phyloP scores from a whole-genome alignment of 2,888 invertebrate genomes.

The Eupithecia tripunctaria region DNA sequence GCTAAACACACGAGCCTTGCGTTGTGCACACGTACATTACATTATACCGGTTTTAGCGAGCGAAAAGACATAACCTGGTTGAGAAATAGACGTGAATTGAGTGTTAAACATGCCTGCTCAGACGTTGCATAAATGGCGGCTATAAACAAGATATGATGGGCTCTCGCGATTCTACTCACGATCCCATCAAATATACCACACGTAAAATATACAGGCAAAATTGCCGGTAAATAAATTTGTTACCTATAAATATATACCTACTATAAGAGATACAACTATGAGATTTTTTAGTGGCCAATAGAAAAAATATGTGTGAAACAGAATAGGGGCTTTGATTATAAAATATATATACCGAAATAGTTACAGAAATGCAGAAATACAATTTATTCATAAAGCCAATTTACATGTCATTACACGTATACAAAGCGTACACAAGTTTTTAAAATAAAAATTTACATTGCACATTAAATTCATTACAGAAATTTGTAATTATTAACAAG shows the following conservation, averaged over 20 bases:
- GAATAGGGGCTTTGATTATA: neutral
- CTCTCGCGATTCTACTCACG: slow-evolving; percentile 44
- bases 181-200: slow-evolving; percentile 33
- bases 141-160: slow-evolving; percentile 61
- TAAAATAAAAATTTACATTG: too few species aligned
- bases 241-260: neutral
- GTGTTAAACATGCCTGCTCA: slow-evolving; percentile 70
- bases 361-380: too few species aligned
- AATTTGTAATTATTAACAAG: too few species aligned
- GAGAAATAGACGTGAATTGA: slow-evolving; percentile 74
- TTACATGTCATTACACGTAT: too few species aligned
- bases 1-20: slow-evolving; percentile 25
- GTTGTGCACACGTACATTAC: slow-evolving; percentile 31
- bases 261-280: neutral
- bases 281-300: neutral
- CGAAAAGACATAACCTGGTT: slow-evolving; percentile 69
- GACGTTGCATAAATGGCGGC: slow-evolving; percentile 67
- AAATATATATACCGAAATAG: too few species aligned
- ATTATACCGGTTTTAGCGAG: slow-evolving; percentile 67
- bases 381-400: too few species aligned
- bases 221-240: slow-evolving; percentile 10
- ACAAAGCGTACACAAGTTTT: too few species aligned
- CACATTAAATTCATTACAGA: too few species aligned
- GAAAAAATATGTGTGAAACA: neutral
- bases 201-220: slow-evolving; percentile 36